Percentiles rank a stretch among this genome's conserved stretches.
Conservation (phyloP, 2,888 invertebrate species). For the Eubasilissa splendida region DNA sequence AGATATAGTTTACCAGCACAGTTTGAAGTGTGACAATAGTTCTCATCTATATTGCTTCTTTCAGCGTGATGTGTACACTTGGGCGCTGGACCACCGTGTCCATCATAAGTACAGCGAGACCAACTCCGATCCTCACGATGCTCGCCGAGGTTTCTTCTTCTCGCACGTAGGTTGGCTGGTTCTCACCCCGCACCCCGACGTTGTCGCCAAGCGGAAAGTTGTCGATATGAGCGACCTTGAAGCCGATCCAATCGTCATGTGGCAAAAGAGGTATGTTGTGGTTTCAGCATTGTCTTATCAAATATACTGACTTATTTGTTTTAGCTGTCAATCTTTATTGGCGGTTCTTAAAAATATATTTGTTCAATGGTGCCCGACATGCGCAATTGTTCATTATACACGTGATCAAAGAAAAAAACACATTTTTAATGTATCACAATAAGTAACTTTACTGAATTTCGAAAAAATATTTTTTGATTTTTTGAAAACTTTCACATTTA, state of each 20-base stretch:
- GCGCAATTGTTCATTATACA: too few relatives aligned
- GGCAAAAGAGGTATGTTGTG: slow-evolving; percentile 78
- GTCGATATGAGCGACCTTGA: slow-evolving; percentile 82
- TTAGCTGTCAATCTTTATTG: not conserved
- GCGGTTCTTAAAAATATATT: not conserved
- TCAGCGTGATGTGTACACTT: slow-evolving; percentile 87
- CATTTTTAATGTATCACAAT: too few relatives aligned
- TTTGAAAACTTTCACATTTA: too few relatives aligned
- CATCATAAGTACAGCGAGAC: slow-evolving; percentile 93
- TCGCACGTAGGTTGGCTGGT: slow-evolving; percentile 95
- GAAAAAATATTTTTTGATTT: too few relatives aligned
- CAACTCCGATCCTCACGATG: slow-evolving; percentile 88
- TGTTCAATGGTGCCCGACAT: too few relatives aligned
- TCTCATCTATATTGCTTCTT: slow-evolving; percentile 59
- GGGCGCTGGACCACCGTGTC: slow-evolving; percentile 90
- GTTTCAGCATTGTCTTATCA: not conserved
- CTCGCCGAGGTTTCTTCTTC: slow-evolving; percentile 90
- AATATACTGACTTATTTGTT: not conserved
- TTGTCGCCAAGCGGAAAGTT: slow-evolving; percentile 77
- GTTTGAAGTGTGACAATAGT: not conserved
- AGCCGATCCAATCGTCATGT: slow-evolving; percentile 82
- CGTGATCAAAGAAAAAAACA: too few relatives aligned
- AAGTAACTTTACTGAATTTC: too few relatives aligned
- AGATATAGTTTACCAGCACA: not conserved
- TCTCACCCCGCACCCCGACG: slow-evolving; percentile 86